phyloP scores from a whole-genome alignment of 2,888 invertebrate genomes.

The Lymantria monacha region DNA sequence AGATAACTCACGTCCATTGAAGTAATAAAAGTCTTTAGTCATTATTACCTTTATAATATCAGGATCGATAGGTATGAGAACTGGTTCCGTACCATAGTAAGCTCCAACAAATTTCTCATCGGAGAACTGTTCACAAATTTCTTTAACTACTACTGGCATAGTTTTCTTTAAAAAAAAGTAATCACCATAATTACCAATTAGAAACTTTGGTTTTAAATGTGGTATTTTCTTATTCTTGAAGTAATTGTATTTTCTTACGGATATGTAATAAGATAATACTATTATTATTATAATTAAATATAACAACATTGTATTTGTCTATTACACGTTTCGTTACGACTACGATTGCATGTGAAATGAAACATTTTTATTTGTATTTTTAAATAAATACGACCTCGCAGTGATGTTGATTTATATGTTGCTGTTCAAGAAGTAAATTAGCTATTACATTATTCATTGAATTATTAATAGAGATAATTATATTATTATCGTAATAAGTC shows the following conservation, averaged over 20 bases:
- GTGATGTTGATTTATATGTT: no score
- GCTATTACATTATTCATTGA: no score
- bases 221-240: constrained; percentile 16
- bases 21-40: constrained; percentile 47
- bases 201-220: constrained; percentile 4
- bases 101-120: constrained; percentile 46
- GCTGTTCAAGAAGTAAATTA: no score
- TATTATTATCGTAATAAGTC: no score
- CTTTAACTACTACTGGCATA: constrained; percentile 18
- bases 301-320: constrained; percentile 10
- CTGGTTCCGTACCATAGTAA: constrained; percentile 44
- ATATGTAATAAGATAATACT: constrained; percentile 10
- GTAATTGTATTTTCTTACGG: constrained; percentile 9
- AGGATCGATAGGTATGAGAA: constrained; percentile 43
- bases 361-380: no score
- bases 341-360: no score
- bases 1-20: constrained; percentile 38
- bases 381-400: no score
- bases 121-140: constrained; percentile 40
- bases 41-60: constrained; percentile 43
- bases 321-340: background rate
- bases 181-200: constrained; percentile 35
- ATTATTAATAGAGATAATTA: no score
- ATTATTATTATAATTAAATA: constrained; percentile 6
- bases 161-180: constrained; percentile 15